Base-by-base conservation (phyloP, 2,888 invertebrate species). In the Silvanus unidentatus region DNA sequence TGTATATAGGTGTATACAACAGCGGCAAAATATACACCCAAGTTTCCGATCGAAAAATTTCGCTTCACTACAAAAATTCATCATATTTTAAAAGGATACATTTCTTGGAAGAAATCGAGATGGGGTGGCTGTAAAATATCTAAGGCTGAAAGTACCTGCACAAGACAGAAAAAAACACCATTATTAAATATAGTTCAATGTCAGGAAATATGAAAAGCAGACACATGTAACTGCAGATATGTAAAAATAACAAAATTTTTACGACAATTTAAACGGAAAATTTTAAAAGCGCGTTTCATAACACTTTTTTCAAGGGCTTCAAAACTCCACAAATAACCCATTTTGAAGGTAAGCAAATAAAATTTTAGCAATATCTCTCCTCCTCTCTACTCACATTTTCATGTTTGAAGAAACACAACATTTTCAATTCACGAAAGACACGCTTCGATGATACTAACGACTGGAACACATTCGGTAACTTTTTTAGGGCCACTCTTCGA, bases 391-490 rank as follows among this genome's bases (percentile, higher is more conserved):
- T 88, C 75, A 98, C 98, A 77, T 99, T 99, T 77, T 99, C 98
- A 76, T 99, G 98, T 80, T 96, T 95, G 81, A 99, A 98, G 78
- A 95, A 96, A 75, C 95, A 95, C 58, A 99, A 84, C 98, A 99
- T 99, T 78, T 94, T 92, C 69, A 99, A 83, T 77, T 99, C 99
- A 61, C 99, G 84, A 78, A 97, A 99, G 64, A 98, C 98, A 66
- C 99, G 84, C 73, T 97, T 97, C 72, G 96, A 95, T 66, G 98
- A 98, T 67, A 99, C 94, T 72, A 98, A 82, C 70, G 97, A 98
- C 77, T 98, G 98, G 84, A 99, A 99, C 75, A 99, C 98, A 79
- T 98, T 98, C 61, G 99, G 98, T 81, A 99, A 87, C 80, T 99
- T 99, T 79, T 99, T 99, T 65, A 99, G 83, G 59, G 99, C 99